phyloP scores from a whole-genome alignment of 1,140 invertebrate genomes.

The Brachionus angularis region DNA sequence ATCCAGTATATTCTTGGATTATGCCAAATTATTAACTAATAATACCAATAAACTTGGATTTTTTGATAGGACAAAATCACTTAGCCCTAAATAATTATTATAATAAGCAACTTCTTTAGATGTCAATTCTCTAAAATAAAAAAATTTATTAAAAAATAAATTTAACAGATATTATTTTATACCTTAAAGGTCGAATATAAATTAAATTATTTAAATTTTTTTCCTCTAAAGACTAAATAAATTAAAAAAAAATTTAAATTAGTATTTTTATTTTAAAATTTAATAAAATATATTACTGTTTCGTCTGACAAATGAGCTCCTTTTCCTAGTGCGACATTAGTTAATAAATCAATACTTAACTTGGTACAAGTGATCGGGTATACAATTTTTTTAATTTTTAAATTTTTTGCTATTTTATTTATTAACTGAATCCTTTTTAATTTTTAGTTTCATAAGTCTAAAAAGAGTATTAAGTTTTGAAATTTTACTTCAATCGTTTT shows the following conservation, averaged over 20 bases:
- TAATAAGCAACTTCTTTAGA: conserved; percentile 39
- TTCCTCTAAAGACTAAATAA: conserved; percentile 14
- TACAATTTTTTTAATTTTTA: conserved; percentile 29
- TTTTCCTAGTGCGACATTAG: conserved; percentile 33
- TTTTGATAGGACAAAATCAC: background rate
- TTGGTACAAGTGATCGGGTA: conserved; percentile 18
- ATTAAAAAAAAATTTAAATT: background rate
- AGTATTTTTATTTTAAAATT: background rate
- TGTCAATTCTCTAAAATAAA: conserved; percentile 10
- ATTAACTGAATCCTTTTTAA: conserved; percentile 17
- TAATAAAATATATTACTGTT: background rate
- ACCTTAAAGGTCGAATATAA: conserved; percentile 24
- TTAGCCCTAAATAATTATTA: background rate
- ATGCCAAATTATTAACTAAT: too few species aligned
- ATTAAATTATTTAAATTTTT: background rate
- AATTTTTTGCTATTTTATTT: background rate
- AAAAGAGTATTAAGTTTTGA: too few species aligned
- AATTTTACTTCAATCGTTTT: conserved; percentile 27
- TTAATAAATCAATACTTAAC: conserved; percentile 13
- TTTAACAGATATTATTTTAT: background rate
- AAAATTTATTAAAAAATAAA: background rate
- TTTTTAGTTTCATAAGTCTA: too few species aligned
- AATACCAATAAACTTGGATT: conserved; percentile 10
- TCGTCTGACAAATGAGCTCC: conserved; percentile 33
- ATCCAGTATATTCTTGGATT: too few species aligned